These are phyloP conservation scores for Cantharis nigra DNA, from an alignment of 2,888 invertebrate species.

Conservation along the genomic window DNA sequence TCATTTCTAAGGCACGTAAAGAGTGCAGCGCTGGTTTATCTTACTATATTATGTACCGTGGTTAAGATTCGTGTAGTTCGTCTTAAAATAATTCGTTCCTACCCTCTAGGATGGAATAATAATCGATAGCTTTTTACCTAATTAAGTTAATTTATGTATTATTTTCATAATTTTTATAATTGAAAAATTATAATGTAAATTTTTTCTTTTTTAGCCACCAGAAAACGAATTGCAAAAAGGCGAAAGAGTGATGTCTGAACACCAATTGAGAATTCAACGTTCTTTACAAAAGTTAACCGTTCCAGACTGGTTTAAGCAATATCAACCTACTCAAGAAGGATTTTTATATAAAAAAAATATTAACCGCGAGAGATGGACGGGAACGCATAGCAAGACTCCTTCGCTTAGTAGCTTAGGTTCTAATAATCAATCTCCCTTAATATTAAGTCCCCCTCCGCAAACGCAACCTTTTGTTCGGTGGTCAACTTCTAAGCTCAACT, in stretches of 20 bases:
- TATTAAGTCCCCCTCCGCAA: slow-evolving; percentile 53
- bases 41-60: too few species aligned
- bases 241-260: slow-evolving; percentile 87
- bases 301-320: slow-evolving; percentile 88
- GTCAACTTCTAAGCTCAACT: slow-evolving; percentile 77
- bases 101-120: too few species aligned
- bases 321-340: slow-evolving; percentile 75
- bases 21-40: too few species aligned
- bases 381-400: slow-evolving; percentile 76
- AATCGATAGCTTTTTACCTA: too few species aligned
- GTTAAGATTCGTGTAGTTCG: too few species aligned
- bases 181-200: not conserved
- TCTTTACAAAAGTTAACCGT: slow-evolving; percentile 92
- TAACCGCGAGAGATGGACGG: slow-evolving; percentile 56
- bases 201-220: slow-evolving; percentile 73
- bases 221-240: slow-evolving; percentile 93
- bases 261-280: slow-evolving; percentile 90
- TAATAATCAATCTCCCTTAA: slow-evolving; percentile 48
- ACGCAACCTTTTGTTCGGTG: slow-evolving; percentile 64
- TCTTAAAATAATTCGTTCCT: too few species aligned
- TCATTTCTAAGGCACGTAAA: too few species aligned
- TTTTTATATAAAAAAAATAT: slow-evolving; percentile 76
- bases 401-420: slow-evolving; percentile 77
- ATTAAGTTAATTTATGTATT: too few species aligned
- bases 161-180: not conserved